These are phyloP conservation scores for Eilema griseolum DNA, from an alignment of 2,888 invertebrate genomes.

Conservation along the genomic window DNA sequence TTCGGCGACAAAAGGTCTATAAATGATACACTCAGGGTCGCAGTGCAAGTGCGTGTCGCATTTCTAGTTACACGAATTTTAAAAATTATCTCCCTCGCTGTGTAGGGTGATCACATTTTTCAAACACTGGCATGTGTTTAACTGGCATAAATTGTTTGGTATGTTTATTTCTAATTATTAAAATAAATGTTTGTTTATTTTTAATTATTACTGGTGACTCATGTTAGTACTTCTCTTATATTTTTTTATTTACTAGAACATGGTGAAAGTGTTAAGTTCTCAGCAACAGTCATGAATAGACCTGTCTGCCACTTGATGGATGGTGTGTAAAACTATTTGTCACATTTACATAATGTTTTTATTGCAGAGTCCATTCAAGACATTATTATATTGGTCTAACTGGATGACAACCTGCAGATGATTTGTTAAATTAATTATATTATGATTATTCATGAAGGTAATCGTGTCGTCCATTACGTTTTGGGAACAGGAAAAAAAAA, in stretches of 20 bases:
- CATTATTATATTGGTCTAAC: background rate
- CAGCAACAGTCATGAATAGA: background rate
- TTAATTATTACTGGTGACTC: too few relatives aligned
- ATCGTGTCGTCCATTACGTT: too few relatives aligned
- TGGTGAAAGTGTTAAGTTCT: background rate
- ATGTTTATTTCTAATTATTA: slow-evolving; percentile 12
- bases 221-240: too few relatives aligned
- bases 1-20: slow-evolving; percentile 86
- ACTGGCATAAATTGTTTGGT: slow-evolving; percentile 25
- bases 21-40: slow-evolving; percentile 83
- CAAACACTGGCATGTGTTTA: slow-evolving; percentile 21
- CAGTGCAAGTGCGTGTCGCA: slow-evolving; percentile 74
- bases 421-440: too few relatives aligned
- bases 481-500: background rate
- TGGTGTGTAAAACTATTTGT: too few relatives aligned
- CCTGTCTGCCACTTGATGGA: too few relatives aligned
- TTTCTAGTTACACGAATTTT: slow-evolving; percentile 76
- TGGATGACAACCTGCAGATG: too few relatives aligned
- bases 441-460: too few relatives aligned
- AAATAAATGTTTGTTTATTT: background rate
- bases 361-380: too few relatives aligned
- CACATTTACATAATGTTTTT: too few relatives aligned
- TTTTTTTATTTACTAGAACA: too few relatives aligned
- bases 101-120: slow-evolving; percentile 40
- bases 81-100: slow-evolving; percentile 65